phyloP scores from a whole-genome alignment of 2,888 invertebrate genomes.

The Pecten maximus region DNA sequence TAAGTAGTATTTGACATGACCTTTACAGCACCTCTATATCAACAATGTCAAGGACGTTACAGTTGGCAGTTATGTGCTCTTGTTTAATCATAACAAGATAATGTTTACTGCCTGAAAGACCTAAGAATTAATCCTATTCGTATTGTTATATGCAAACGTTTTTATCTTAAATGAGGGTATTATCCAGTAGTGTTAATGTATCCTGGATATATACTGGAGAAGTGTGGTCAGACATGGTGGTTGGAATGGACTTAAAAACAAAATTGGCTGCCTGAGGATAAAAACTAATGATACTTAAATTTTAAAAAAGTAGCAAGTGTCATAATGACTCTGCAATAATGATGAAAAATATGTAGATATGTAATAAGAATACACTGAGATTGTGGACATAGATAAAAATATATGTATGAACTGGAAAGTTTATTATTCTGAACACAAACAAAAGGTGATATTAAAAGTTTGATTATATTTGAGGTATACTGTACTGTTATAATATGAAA shows the following conservation, averaged over 20 bases:
- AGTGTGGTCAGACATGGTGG: too few relatives aligned
- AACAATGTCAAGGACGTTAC: slow-evolving; percentile 1
- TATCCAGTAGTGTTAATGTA: too few relatives aligned
- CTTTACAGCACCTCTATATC: background rate
- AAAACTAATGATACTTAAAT: too few relatives aligned
- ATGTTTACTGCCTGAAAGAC: too few relatives aligned
- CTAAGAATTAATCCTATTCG: too few relatives aligned
- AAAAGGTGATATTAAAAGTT: background rate
- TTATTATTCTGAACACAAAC: background rate
- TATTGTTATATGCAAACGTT: too few relatives aligned
- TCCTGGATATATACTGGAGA: too few relatives aligned
- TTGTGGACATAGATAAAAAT: background rate
- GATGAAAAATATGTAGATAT: background rate
- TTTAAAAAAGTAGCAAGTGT: background rate
- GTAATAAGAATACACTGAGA: background rate
- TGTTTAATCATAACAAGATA: background rate
- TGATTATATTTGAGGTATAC: background rate
- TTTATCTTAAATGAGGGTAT: too few relatives aligned
- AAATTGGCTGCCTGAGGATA: too few relatives aligned
- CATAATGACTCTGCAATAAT: background rate
- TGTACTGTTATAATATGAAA: slow-evolving; percentile 18
- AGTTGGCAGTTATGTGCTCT: background rate
- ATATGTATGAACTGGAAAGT: background rate
- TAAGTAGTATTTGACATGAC: slow-evolving; percentile 18
- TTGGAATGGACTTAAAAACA: too few relatives aligned